Conservation (phyloP, 2,797 vertebrate species). For the Epinephelus coioides region DNA sequence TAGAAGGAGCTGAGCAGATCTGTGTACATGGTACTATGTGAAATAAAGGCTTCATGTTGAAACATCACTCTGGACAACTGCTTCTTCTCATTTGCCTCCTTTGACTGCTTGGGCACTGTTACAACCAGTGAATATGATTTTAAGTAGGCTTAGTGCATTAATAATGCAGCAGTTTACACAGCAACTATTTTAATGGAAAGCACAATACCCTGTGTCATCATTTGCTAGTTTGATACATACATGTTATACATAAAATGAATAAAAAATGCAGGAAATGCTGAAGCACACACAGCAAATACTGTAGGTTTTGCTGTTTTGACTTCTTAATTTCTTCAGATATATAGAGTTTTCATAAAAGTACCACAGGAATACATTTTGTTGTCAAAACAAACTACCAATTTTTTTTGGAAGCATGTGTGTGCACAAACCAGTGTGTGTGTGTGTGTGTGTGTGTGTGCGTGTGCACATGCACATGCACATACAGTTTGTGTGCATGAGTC, state of each 20-base stretch:
- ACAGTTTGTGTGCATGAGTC: conserved; percentile 19
- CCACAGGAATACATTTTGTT: conserved; percentile 18
- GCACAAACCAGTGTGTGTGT: conserved; percentile 13
- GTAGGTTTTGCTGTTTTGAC: background rate
- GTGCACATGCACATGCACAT: background rate
- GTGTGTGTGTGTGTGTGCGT: conserved; percentile 18
- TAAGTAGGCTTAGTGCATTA: background rate
- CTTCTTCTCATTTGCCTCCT: too few relatives aligned
- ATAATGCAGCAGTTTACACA: background rate
- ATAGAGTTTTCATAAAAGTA: conserved; percentile 23
- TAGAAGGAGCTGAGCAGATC: too few relatives aligned
- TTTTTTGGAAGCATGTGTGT: background rate
- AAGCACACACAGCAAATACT: background rate
- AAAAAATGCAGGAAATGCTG: background rate
- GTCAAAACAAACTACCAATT: conserved; percentile 23
- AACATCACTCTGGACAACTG: too few relatives aligned
- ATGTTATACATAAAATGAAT: background rate
- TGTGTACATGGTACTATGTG: too few relatives aligned
- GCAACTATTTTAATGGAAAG: background rate
- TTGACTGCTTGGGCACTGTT: too few relatives aligned
- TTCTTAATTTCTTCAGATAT: conserved; percentile 27
- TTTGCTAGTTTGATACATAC: background rate
- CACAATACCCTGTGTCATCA: background rate
- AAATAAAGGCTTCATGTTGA: too few relatives aligned
- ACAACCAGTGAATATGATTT: background rate